Conservation (phyloP, 2,888 invertebrate species). For the Isotomurus palustris region DNA sequence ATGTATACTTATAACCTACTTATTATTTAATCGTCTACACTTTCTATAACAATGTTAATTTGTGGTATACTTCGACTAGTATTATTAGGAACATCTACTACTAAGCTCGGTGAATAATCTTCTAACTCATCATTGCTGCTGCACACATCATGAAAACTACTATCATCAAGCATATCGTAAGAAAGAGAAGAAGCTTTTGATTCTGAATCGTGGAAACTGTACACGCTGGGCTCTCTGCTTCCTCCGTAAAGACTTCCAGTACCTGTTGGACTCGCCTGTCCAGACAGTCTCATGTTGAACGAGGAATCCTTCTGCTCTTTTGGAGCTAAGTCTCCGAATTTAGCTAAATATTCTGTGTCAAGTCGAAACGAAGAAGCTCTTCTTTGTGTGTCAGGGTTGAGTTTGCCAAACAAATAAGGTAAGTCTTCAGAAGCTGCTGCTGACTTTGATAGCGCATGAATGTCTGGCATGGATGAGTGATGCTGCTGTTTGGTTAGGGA, state of each 20-base stretch:
- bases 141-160: no score
- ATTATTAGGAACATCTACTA: no score
- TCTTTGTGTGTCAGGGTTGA: conserved; percentile 1
- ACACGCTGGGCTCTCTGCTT: conserved; percentile 14
- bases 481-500: not conserved
- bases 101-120: no score
- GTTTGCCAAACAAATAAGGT: conserved; percentile 14
- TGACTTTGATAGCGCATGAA: conserved; percentile 5
- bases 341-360: conserved; percentile 17
- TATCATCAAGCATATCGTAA: no score
- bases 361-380: conserved; percentile 10
- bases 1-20: no score
- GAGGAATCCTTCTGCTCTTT: conserved; percentile 4
- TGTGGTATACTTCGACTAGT: no score
- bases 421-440: not conserved
- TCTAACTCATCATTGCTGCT: no score
- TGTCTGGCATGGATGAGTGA: conserved; percentile 9
- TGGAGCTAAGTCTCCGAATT: conserved; percentile 10
- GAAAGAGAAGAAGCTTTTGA: not conserved
- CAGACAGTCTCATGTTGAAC: conserved; percentile 15
- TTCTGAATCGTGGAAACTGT: conserved; percentile 5
- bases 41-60: no score
- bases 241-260: not conserved
- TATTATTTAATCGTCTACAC: no score
- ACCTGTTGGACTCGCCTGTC: not conserved